These are phyloP conservation scores for Microtus richardsoni DNA, from an alignment of 2,113 vertebrate species.

Conservation along the genomic window DNA sequence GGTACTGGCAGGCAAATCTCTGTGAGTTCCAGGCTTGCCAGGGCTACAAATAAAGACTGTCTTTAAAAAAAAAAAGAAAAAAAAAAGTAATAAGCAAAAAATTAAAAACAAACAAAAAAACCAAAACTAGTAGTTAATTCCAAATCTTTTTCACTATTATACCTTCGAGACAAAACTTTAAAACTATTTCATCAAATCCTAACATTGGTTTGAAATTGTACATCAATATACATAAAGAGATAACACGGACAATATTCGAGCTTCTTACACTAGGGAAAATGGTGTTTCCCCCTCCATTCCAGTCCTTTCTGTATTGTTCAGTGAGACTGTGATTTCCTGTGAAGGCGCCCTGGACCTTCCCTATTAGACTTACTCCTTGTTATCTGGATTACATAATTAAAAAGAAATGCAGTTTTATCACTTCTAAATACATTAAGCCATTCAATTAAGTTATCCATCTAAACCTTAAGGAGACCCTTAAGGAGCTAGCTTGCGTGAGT, in stretches of 20 bases:
- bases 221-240: neutral
- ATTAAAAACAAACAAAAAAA: no score
- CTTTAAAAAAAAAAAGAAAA: neutral
- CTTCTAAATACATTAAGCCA: conserved; percentile 57
- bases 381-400: conserved; percentile 54
- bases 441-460: conserved; percentile 67
- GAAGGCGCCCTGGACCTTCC: neutral
- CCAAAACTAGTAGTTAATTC: neutral
- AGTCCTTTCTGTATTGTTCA: neutral
- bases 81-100: neutral
- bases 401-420: conserved; percentile 54
- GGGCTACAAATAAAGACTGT: neutral
- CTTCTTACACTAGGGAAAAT: neutral
- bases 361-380: neutral
- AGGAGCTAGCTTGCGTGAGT: conserved; percentile 6
- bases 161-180: conserved; percentile 21
- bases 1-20: neutral
- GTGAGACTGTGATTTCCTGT: conserved; percentile 31
- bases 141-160: neutral
- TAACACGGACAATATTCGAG: neutral
- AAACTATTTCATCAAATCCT: neutral
- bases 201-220: neutral
- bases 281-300: neutral
- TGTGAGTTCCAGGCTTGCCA: neutral
- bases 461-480: conserved; percentile 44